Conservation (phyloP, 2,888 invertebrate species). For the Cheilosia scutellata region DNA sequence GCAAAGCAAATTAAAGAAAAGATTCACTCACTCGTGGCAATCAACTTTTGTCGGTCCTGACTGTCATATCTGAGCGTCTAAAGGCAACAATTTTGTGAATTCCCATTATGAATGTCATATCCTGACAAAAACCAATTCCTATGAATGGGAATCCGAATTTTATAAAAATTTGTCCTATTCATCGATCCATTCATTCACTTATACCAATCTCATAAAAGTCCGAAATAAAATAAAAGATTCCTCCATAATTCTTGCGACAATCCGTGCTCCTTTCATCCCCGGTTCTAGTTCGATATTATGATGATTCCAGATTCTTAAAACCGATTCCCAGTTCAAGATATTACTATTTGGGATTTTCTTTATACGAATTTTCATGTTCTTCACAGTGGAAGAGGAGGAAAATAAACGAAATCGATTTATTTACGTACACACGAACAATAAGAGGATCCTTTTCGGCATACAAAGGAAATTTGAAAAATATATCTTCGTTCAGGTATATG, state of each 20-base stretch:
- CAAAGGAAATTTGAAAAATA: constrained; percentile 31
- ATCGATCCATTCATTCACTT: constrained; percentile 41
- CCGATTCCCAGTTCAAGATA: constrained; percentile 31
- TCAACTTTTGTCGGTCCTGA: constrained; percentile 67
- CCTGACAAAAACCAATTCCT: constrained; percentile 23
- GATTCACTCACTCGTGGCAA: constrained; percentile 71
- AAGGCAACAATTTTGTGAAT: constrained; percentile 33
- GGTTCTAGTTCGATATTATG: neutral
- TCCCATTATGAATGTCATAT: constrained; percentile 44
- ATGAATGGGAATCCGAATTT: constrained; percentile 29
- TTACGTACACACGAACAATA: constrained; percentile 60
- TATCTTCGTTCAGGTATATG: constrained; percentile 5
- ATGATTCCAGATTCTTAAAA: constrained; percentile 11
- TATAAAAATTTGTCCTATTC: neutral
- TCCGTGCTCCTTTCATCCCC: neutral
- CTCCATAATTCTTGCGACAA: constrained; percentile 43
- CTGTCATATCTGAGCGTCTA: constrained; percentile 31
- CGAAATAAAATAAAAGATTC: constrained; percentile 19
- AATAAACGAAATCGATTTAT: constrained; percentile 61
- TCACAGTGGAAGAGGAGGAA: constrained; percentile 22
- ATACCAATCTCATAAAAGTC: constrained; percentile 56
- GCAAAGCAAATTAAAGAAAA: constrained; percentile 64
- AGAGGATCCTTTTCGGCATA: constrained; percentile 54
- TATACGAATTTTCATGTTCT: constrained; percentile 25
- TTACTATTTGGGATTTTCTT: constrained; percentile 47